Percentiles rank a stretch among this genome's conserved stretches.
Conservation (phyloP, 2,888 invertebrate genomes). For the Sussaba pulchella region DNA sequence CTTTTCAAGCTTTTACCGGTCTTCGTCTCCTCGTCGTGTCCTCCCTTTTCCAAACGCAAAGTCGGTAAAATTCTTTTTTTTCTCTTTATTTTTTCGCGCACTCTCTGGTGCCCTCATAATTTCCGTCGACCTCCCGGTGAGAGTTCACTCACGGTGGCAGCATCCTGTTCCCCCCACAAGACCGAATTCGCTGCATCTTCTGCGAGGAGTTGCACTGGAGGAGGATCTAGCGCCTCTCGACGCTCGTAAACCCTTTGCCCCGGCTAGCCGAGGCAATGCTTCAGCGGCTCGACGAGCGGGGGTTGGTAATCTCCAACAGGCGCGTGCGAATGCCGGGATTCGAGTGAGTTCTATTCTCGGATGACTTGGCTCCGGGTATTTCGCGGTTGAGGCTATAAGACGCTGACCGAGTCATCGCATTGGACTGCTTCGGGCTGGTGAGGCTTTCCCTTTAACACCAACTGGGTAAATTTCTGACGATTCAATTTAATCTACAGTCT, state of each 20-base stretch:
- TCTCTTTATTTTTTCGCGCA: conserved; percentile 25
- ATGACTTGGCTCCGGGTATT: conserved; percentile 47
- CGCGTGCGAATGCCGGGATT: conserved; percentile 40
- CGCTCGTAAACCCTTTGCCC: conserved; percentile 54
- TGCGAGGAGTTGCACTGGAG: conserved; percentile 21
- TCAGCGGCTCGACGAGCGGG: conserved; percentile 3
- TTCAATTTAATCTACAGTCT: neutral
- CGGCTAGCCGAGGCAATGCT: conserved; percentile 11
- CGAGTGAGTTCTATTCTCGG: conserved; percentile 60
- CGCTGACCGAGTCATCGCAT: conserved; percentile 40
- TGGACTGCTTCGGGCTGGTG: neutral
- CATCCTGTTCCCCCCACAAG: conserved; percentile 35
- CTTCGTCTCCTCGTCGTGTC: conserved; percentile 13
- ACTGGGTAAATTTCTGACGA: neutral
- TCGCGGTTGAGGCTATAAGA: conserved; percentile 20
- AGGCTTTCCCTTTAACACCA: neutral
- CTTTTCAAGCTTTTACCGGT: conserved; percentile 47
- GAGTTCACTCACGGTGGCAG: conserved; percentile 42
- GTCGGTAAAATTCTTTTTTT: neutral
- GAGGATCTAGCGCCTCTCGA: conserved; percentile 58
- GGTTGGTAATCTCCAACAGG: conserved; percentile 40
- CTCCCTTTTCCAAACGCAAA: neutral
- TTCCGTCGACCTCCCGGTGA: conserved; percentile 40
- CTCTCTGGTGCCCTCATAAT: conserved; percentile 41
- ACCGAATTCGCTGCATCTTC: conserved; percentile 42